Evolutionary conservation across 1,140 invertebrate genomes (phyloP), one percentile per base, ranked within the genome.

Genomic region (Hestina assimilis): DNA sequence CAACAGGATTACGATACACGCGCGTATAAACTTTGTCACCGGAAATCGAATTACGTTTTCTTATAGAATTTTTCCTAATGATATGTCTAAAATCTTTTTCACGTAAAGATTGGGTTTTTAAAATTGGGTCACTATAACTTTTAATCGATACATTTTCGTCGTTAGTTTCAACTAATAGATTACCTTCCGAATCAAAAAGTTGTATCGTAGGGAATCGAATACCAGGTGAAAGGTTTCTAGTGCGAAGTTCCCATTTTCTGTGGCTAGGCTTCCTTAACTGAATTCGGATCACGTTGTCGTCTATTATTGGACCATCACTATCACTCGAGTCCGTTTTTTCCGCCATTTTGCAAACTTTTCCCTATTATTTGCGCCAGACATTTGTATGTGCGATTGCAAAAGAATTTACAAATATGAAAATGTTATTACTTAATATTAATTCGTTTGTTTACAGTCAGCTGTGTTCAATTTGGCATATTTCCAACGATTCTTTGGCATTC

Each of bases 151-250:
- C 62, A 42, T 89, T 89, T 47, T 89, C 89, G 52, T 89, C 85
- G 65, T 89, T 89, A 60, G 89, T 89, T 70, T 89, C 89, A 11
- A 89, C 75, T 46, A 89, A 72, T 20, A 89, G 69, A 68, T 89
- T 89, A 57, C 89, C 89, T 14, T 89, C 89, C 60, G 86, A 88
- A 77, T 89, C 89, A 67, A 89, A 89, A 38, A 89, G 79, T 66
- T 89, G 89, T 67, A 89, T 78, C 28, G 79, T 89, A 8, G 89
- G 89, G 60, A 89, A 89, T 56, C 66, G 83, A 26, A 86, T 70
- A 35, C 84, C 75, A 17, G 84, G 85, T 26, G 85, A 89, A 35
- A 73, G 76, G 65, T 88, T 90, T 64, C 85, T 63, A 7, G 89
- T 90, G 24, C 84, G 73, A 33, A 89, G 69, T 63, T 89, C 87